Evolutionary conservation across 2,113 vertebrate species (phyloP).

Genomic region (Arenaria interpres): DNA sequence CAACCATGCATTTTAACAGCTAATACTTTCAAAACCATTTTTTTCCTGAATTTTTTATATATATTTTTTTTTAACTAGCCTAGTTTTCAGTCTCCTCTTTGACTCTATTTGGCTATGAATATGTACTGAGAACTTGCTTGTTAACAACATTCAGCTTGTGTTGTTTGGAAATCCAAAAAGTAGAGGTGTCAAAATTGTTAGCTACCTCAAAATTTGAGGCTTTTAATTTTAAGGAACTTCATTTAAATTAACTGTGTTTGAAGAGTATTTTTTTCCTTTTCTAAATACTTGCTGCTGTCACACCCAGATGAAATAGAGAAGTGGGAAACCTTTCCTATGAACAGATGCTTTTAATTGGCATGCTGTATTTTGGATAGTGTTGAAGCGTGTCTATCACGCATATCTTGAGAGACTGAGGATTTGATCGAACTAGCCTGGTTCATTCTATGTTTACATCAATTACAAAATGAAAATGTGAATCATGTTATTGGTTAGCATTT

Average conservation of each 20-base stretch:
- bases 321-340: background rate
- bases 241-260: background rate
- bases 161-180: background rate
- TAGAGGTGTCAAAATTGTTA: slow-evolving; percentile 4
- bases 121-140: background rate
- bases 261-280: background rate
- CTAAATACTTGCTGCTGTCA: background rate
- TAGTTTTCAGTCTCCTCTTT: slow-evolving; percentile 3
- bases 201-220: background rate
- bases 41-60: background rate
- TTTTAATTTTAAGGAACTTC: background rate
- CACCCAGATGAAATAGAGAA: background rate
- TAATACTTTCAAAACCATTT: background rate
- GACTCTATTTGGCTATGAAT: background rate
- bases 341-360: background rate
- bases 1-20: background rate
- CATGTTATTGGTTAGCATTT: background rate
- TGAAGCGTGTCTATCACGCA: background rate
- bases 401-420: background rate
- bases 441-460: slow-evolving; percentile 1
- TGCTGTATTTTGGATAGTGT: background rate
- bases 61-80: background rate
- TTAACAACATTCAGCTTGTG: background rate
- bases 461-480: background rate
- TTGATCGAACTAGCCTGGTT: background rate